phyloP scores from a whole-genome alignment of 2,797 vertebrate species.

The Propithecus deckenii region DNA sequence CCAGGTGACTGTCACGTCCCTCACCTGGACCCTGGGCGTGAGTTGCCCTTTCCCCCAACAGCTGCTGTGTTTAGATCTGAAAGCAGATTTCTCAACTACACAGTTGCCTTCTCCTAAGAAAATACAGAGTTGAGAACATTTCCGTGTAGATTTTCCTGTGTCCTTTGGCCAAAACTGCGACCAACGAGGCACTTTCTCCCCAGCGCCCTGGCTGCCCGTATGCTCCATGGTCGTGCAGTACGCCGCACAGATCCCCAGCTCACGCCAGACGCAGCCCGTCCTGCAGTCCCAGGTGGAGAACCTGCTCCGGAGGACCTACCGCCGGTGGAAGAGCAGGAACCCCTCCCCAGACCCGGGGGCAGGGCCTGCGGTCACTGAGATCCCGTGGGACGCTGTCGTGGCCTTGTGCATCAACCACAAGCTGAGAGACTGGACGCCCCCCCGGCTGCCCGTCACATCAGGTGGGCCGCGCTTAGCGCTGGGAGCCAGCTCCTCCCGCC shows the following conservation, averaged over 20 bases:
- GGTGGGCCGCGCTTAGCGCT: constrained; percentile 73
- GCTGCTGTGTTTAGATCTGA: background rate
- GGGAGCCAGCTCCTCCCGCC: background rate
- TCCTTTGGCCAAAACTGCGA: background rate
- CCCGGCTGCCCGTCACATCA: constrained; percentile 82
- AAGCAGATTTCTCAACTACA: background rate
- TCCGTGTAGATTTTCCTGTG: background rate
- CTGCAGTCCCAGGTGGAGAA: constrained; percentile 93
- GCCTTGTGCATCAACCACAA: constrained; percentile 94
- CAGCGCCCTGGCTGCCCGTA: constrained; percentile 91
- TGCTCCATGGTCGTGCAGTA: constrained; percentile 90
- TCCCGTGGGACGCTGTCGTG: constrained; percentile 94
- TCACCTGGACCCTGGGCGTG: background rate
- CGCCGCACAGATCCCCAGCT: constrained; percentile 89
- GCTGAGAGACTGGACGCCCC: constrained; percentile 92
- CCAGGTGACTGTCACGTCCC: background rate
- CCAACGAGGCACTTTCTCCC: background rate
- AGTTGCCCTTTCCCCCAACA: background rate
- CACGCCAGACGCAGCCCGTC: constrained; percentile 87
- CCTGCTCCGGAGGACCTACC: constrained; percentile 88
- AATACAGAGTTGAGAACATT: background rate
- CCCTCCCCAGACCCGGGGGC: background rate
- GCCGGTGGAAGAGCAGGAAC: constrained; percentile 69
- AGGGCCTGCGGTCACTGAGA: constrained; percentile 82
- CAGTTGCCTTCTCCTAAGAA: background rate